Conservation (phyloP, 37 sponge, comb jelly and placozoan genomes). For the Halichondria panicea region DNA sequence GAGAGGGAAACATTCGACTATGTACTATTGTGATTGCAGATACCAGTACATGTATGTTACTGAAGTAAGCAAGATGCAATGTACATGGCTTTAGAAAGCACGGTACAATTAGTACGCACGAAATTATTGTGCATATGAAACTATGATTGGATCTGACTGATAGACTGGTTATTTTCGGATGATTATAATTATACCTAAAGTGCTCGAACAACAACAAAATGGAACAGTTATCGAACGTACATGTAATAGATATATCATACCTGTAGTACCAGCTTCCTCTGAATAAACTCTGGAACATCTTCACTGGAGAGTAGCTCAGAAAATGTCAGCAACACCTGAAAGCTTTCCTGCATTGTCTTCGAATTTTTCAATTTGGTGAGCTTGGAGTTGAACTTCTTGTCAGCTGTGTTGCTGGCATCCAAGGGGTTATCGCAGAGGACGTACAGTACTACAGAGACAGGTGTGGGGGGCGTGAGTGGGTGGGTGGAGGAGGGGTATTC, state of each 20-base stretch:
- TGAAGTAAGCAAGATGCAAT: too few species aligned
- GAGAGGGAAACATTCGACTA: background rate
- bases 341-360: background rate
- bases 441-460: slow-evolving; percentile 33
- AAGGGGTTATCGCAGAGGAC: slow-evolving; percentile 29
- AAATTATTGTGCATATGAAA: too few species aligned
- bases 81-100: too few species aligned
- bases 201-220: too few species aligned
- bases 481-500: background rate
- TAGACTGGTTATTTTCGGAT: too few species aligned
- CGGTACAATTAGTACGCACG: too few species aligned
- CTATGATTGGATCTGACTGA: too few species aligned
- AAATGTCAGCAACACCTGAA: slow-evolving; percentile 26
- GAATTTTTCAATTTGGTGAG: background rate
- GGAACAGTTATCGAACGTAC: too few species aligned
- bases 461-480: background rate
- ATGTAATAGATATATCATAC: slow-evolving; percentile 24
- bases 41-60: too few species aligned
- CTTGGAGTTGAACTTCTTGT: background rate
- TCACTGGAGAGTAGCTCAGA: slow-evolving; percentile 30
- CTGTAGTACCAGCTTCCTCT: slow-evolving; percentile 36
- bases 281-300: slow-evolving; percentile 10
- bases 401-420: background rate
- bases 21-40: background rate
- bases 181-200: too few species aligned